These are phyloP conservation scores for Ochropleura plecta DNA, from an alignment of 2,888 invertebrate genomes.

Conservation along the genomic window DNA sequence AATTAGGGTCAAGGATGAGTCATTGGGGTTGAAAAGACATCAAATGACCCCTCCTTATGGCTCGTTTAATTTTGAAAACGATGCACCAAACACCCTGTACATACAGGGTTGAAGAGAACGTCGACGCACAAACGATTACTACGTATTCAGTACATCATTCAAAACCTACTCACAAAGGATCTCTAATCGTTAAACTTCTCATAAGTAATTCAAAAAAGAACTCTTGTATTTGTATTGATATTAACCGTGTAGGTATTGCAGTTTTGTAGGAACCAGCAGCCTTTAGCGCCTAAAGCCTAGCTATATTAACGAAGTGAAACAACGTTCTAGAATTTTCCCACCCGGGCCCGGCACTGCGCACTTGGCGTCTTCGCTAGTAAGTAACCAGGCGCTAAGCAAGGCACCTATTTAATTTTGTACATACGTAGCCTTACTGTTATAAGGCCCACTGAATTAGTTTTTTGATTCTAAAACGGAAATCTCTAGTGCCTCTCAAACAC, in stretches of 20 bases:
- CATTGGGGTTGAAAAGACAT: not conserved
- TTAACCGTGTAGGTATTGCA: too few relatives aligned
- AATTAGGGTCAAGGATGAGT: not conserved
- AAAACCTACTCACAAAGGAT: too few relatives aligned
- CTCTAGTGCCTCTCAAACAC: slow-evolving; percentile 1
- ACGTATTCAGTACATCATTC: too few relatives aligned
- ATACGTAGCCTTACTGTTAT: not conserved
- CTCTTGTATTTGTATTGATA: too few relatives aligned
- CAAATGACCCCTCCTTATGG: not conserved
- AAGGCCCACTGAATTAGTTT: not conserved
- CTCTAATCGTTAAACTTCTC: too few relatives aligned
- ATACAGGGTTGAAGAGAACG: too few relatives aligned
- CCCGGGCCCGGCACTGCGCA: not conserved
- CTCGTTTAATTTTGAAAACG: too few relatives aligned
- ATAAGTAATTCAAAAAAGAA: too few relatives aligned
- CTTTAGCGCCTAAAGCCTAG: not conserved
- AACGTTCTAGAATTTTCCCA: not conserved
- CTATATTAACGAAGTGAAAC: not conserved
- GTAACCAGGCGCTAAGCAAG: not conserved
- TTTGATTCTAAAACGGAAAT: not conserved
- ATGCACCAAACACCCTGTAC: too few relatives aligned
- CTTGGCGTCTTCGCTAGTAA: not conserved
- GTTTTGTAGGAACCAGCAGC: too few relatives aligned
- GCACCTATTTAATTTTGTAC: not conserved
- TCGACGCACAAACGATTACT: too few relatives aligned